These are phyloP conservation scores for Isurus oxyrinchus DNA, from an alignment of 2,113 vertebrate species.

Conservation along the genomic window DNA sequence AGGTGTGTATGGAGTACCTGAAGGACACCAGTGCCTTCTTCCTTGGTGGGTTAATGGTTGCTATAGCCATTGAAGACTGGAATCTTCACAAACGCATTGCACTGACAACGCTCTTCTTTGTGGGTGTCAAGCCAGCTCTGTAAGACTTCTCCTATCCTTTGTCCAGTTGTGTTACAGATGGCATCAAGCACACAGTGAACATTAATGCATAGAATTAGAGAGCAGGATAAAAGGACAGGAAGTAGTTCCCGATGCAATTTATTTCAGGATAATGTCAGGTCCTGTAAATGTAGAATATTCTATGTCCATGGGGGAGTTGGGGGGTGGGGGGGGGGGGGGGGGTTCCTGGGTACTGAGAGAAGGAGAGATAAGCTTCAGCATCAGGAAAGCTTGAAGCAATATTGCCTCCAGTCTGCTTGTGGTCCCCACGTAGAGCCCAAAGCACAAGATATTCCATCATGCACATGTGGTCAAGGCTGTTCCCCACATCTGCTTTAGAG, in stretches of 20 bases:
- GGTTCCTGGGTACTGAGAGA: neutral
- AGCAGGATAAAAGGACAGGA: neutral
- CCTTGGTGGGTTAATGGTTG: constrained; percentile 79
- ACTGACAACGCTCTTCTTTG: constrained; percentile 67
- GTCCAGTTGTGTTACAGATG: neutral
- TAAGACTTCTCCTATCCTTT: constrained; percentile 54
- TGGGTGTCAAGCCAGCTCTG: constrained; percentile 80
- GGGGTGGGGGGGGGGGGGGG: no score
- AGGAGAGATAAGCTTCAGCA: neutral
- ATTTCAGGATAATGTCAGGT: neutral
- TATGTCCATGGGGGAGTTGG: no score
- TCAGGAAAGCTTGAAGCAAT: neutral
- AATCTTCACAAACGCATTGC: constrained; percentile 84
- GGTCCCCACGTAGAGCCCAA: neutral
- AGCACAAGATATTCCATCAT: no score
- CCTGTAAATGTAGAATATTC: no score
- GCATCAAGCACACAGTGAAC: neutral
- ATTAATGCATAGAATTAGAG: neutral
- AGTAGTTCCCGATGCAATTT: neutral
- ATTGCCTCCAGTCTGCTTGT: neutral
- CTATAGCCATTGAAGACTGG: constrained; percentile 78
- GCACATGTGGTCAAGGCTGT: neutral
- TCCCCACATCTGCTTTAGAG: neutral
- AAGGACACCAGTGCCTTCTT: constrained; percentile 86
- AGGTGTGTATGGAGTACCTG: constrained; percentile 79